phyloP scores from a whole-genome alignment of 2,797 vertebrate genomes.

The Furcifer pardalis region DNA sequence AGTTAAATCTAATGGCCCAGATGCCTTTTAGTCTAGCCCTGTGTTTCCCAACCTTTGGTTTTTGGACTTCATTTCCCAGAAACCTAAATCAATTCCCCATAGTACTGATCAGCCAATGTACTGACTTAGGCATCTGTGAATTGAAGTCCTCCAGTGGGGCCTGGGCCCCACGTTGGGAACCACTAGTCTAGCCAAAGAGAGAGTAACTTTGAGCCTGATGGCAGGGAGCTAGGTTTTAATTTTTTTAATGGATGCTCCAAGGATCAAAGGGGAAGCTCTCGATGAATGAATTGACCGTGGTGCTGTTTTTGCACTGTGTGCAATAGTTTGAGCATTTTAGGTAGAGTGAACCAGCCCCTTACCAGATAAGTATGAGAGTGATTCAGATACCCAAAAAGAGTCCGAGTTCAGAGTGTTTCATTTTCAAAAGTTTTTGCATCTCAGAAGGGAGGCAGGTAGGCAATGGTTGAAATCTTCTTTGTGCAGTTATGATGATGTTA shows the following conservation, averaged over 20 bases:
- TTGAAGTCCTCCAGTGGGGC: too few relatives aligned
- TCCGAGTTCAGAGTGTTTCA: not conserved
- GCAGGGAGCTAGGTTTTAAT: not conserved
- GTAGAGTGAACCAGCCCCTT: not conserved
- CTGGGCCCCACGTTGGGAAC: too few relatives aligned
- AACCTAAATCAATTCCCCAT: too few relatives aligned
- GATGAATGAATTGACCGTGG: not conserved
- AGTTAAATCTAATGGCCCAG: not conserved
- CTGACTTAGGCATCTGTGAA: too few relatives aligned
- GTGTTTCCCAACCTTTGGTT: too few relatives aligned
- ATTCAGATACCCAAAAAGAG: not conserved
- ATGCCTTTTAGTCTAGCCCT: not conserved
- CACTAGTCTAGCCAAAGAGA: too few relatives aligned
- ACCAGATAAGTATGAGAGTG: not conserved
- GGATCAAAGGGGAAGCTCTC: not conserved
- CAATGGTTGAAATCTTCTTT: too few relatives aligned
- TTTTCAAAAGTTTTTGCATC: not conserved
- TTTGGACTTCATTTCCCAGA: too few relatives aligned
- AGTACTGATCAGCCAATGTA: too few relatives aligned
- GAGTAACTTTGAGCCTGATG: not conserved
- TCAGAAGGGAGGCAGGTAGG: not conserved
- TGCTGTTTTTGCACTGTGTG: not conserved
- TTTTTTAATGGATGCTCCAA: not conserved
- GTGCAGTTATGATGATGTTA: too few relatives aligned
- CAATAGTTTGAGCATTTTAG: not conserved